Conservation (phyloP, 1,140 invertebrate species). For the Camponotus floridanus region DNA sequence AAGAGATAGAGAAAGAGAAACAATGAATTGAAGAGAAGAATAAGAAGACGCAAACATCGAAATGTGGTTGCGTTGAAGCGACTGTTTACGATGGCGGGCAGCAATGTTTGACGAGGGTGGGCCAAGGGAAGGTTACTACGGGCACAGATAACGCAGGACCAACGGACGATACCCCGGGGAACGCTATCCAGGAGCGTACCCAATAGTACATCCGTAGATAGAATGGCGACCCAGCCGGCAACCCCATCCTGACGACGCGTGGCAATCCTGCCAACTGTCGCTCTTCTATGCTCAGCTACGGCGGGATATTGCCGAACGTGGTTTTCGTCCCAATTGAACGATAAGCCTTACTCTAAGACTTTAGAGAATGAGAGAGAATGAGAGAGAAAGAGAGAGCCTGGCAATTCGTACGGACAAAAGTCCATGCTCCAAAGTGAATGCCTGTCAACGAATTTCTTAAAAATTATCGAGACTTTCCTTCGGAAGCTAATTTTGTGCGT, state of each 20-base stretch:
- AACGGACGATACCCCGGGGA: constrained; percentile 76
- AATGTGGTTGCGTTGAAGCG: neutral
- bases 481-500: constrained; percentile 7
- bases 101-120: constrained; percentile 46
- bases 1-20: neutral
- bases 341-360: neutral
- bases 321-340: constrained; percentile 39
- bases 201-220: constrained; percentile 73
- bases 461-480: neutral
- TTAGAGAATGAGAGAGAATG: too few relatives aligned
- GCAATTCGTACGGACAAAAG: constrained; percentile 13
- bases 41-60: constrained; percentile 49
- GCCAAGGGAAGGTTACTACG: constrained; percentile 61
- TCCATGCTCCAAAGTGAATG: constrained; percentile 31
- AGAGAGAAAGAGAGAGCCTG: neutral
- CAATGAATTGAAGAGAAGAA: constrained; percentile 21
- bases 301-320: constrained; percentile 54
- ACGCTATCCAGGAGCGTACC: constrained; percentile 71
- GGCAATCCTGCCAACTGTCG: constrained; percentile 68
- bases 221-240: constrained; percentile 62
- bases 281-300: constrained; percentile 43
- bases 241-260: constrained; percentile 66
- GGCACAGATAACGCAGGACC: constrained; percentile 72
- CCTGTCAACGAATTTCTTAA: constrained; percentile 22
- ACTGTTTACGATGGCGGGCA: constrained; percentile 36